Evolutionary conservation across 1,140 invertebrate genomes (phyloP).

Genomic region (Polypedilum pembai): DNA sequence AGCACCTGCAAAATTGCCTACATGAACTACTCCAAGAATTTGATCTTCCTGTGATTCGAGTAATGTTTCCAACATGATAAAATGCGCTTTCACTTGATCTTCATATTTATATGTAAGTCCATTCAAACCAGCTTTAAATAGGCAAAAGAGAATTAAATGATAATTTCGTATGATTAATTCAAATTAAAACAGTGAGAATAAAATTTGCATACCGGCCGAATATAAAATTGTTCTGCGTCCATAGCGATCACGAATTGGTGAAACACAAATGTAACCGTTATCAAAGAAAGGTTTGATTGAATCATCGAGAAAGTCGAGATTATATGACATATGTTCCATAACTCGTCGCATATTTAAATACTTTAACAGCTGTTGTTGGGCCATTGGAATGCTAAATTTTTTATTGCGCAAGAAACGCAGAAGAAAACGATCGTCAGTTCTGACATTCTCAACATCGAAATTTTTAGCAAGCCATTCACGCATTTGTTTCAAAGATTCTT

Average conservation of each 20-base stretch:
- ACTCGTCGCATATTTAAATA: slow-evolving; percentile 65
- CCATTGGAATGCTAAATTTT: slow-evolving; percentile 71
- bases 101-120: slow-evolving; percentile 52
- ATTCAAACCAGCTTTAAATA: slow-evolving; percentile 52
- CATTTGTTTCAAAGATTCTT: slow-evolving; percentile 54
- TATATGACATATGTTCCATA: slow-evolving; percentile 54
- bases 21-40: slow-evolving; percentile 58
- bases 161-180: not conserved
- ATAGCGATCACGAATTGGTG: slow-evolving; percentile 59
- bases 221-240: slow-evolving; percentile 63
- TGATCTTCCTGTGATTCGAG: slow-evolving; percentile 66
- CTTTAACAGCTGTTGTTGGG: slow-evolving; percentile 68
- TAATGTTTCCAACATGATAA: slow-evolving; percentile 62
- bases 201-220: slow-evolving; percentile 50
- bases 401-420: slow-evolving; percentile 67
- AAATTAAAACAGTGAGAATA: slow-evolving; percentile 29
- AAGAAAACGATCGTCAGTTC: slow-evolving; percentile 65
- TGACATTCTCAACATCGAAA: slow-evolving; percentile 55
- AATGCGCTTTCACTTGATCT: slow-evolving; percentile 59
- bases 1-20: slow-evolving; percentile 54
- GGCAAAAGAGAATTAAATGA: slow-evolving; percentile 30
- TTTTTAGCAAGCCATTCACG: slow-evolving; percentile 62
- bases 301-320: slow-evolving; percentile 57
- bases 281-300: slow-evolving; percentile 55
- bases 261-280: slow-evolving; percentile 62